phyloP scores from a whole-genome alignment of 2,113 vertebrate genomes.

The Scolopax mira region DNA sequence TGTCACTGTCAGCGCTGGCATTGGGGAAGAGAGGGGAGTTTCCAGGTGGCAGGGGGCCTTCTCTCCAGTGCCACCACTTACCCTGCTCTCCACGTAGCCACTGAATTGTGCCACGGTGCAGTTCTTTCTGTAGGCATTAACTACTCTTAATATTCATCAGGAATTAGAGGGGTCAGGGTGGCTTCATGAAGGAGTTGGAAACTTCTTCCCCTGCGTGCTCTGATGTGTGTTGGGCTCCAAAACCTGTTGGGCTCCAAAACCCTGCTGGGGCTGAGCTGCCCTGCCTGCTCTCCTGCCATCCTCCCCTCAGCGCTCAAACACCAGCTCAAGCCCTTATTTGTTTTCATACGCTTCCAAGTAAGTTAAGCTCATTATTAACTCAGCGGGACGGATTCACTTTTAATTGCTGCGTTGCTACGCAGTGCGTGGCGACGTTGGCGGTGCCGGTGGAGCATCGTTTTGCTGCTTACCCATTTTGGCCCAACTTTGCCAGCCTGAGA shows the following conservation, averaged over 20 bases:
- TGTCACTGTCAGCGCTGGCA: rapidly evolving
- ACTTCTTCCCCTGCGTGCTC: rapidly evolving
- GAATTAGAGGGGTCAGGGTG: not conserved
- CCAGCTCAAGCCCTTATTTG: conserved; percentile 29
- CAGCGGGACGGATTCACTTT: conserved; percentile 52
- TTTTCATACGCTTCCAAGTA: conserved; percentile 25
- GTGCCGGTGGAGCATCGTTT: not conserved
- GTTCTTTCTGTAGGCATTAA: not conserved
- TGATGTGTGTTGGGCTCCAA: not conserved
- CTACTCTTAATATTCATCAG: not conserved
- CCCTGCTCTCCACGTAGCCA: not conserved
- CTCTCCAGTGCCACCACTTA: not conserved
- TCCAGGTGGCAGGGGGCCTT: not conserved
- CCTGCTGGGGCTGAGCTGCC: not conserved
- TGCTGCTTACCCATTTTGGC: not conserved
- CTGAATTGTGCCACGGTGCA: not conserved
- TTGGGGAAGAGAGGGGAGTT: not conserved
- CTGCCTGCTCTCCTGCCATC: not conserved
- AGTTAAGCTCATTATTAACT: conserved; percentile 63
- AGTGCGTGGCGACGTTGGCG: not conserved
- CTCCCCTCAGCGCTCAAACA: not conserved
- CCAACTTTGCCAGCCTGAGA: not conserved
- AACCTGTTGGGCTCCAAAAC: not conserved
- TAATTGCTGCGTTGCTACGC: conserved; percentile 32
- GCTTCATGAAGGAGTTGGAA: not conserved